Conservation (phyloP, 2,797 vertebrate species). For the Moxostoma hubbsi region DNA sequence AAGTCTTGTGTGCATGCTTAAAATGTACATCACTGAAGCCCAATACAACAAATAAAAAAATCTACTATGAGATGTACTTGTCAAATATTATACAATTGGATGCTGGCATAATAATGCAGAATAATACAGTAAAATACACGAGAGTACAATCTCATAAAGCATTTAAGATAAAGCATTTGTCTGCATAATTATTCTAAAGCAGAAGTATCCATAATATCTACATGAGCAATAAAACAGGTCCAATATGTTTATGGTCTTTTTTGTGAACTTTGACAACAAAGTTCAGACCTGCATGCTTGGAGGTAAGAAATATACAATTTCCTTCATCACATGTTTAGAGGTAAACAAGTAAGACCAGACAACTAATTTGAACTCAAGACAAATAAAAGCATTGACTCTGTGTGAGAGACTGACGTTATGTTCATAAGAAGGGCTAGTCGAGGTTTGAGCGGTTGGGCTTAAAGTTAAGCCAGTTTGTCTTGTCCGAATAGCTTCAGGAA, state of each 20-base stretch:
- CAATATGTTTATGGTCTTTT: slow-evolving; percentile 64
- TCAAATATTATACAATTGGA: too few species aligned
- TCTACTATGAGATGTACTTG: too few species aligned
- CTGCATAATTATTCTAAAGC: slow-evolving; percentile 32
- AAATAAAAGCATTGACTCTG: background rate
- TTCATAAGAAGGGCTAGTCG: slow-evolving; percentile 60
- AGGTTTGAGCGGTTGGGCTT: slow-evolving; percentile 72
- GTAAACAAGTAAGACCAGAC: background rate
- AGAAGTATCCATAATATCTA: slow-evolving; percentile 73
- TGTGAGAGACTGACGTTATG: slow-evolving; percentile 72
- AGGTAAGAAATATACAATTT: slow-evolving; percentile 29
- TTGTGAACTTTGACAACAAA: slow-evolving; percentile 72
- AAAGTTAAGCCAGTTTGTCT: slow-evolving; percentile 71
- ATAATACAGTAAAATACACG: too few species aligned
- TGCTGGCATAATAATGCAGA: background rate
- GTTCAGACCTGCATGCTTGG: too few species aligned
- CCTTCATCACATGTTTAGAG: too few species aligned
- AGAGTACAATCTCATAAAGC: background rate
- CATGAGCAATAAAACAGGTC: slow-evolving; percentile 75
- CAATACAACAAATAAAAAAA: too few species aligned
- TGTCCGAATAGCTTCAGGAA: slow-evolving; percentile 73
- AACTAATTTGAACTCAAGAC: background rate
- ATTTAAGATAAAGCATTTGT: slow-evolving; percentile 30
- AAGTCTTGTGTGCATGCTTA: too few species aligned
- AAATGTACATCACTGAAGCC: background rate